Evolutionary conservation across 2,888 invertebrate genomes (phyloP).

Genomic region (Brachyptera risi): DNA sequence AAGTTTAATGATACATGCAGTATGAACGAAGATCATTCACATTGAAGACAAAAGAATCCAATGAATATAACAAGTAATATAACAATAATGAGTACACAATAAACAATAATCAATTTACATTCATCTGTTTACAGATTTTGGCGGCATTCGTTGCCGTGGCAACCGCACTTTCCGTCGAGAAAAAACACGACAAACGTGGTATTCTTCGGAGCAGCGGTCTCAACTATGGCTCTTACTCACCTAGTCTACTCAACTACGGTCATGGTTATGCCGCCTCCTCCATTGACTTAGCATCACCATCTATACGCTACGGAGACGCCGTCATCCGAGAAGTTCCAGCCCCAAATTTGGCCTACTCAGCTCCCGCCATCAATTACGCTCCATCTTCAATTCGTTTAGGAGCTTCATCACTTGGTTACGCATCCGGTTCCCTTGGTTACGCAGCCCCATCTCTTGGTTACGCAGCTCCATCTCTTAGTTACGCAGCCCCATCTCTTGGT

Average conservation of each 20-base stretch:
- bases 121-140: constrained; percentile 13
- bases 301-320: neutral
- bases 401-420: no score
- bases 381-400: no score
- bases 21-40: no score
- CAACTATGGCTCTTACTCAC: no score
- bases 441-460: neutral
- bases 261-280: neutral
- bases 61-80: no score
- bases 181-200: constrained; percentile 10
- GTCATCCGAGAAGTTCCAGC: neutral
- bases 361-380: no score
- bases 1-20: no score
- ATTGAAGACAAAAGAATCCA: no score
- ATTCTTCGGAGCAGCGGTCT: neutral
- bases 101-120: no score
- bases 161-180: neutral
- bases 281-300: neutral
- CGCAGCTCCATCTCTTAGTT: no score
- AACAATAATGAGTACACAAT: no score
- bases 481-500: neutral
- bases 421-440: no score
- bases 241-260: neutral
- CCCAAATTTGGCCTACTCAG: neutral
- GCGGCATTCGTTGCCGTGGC: constrained; percentile 4